Conservation (phyloP, 2,888 invertebrate genomes). For the Polyommatus iphigenia region DNA sequence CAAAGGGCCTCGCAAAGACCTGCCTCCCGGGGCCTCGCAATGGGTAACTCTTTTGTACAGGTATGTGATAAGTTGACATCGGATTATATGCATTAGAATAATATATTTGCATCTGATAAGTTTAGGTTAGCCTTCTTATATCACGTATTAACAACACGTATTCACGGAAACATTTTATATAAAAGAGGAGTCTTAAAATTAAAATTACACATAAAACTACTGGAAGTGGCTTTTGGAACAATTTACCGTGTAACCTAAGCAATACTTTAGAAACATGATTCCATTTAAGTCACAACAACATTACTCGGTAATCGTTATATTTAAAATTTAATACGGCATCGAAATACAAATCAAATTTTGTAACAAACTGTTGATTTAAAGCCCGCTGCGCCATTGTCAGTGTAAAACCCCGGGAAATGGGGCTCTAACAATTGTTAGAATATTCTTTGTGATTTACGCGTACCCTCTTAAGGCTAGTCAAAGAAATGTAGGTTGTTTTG, state of each 20-base stretch:
- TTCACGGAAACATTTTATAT: not conserved
- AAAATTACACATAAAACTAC: not conserved
- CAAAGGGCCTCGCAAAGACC: too few species aligned
- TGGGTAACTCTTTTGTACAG: too few species aligned
- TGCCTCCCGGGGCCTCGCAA: too few species aligned
- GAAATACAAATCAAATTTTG: conserved; percentile 9
- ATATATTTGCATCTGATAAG: too few species aligned
- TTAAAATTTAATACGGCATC: not conserved
- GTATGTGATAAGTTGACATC: too few species aligned
- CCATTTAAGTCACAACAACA: not conserved
- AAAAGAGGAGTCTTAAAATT: not conserved
- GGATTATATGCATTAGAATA: too few species aligned
- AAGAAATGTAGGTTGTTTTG: conserved; percentile 30
- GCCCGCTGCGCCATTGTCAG: not conserved
- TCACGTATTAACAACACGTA: not conserved
- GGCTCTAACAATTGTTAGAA: conserved; percentile 27
- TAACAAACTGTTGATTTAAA: conserved; percentile 17
- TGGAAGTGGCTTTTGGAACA: not conserved
- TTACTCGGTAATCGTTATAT: not conserved
- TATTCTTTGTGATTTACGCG: conserved; percentile 31
- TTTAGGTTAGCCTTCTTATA: not conserved
- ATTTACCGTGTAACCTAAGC: not conserved
- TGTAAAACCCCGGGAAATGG: conserved; percentile 19
- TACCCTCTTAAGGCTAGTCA: conserved; percentile 30
- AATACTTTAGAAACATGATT: not conserved